phyloP scores from a whole-genome alignment of 2,113 vertebrate genomes.

The Hemicordylus capensis region DNA sequence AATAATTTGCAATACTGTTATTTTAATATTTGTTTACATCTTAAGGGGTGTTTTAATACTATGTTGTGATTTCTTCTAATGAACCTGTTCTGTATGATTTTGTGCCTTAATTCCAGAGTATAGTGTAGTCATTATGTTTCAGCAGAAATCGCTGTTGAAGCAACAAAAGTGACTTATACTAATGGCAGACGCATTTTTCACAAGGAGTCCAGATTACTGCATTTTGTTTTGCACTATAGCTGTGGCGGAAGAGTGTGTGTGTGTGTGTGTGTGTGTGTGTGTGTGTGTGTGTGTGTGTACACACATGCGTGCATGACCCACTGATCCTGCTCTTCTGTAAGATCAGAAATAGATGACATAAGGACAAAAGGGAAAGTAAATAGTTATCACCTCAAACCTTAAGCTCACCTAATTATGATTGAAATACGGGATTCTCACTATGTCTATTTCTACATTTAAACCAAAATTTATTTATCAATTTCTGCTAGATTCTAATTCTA shows the following conservation, averaged over 20 bases:
- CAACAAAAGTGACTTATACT: too few species aligned
- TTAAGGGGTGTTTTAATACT: background rate
- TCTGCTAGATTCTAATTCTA: background rate
- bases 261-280: too few species aligned
- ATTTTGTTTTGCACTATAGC: background rate
- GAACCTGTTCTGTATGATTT: background rate
- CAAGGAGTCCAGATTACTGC: background rate
- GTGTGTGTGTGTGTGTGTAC: too few species aligned
- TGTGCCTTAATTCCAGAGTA: too few species aligned
- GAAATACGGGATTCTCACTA: background rate
- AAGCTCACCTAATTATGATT: background rate
- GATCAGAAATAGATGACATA: background rate
- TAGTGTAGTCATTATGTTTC: background rate
- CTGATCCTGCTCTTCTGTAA: too few species aligned
- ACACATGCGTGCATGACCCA: background rate
- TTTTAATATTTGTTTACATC: background rate
- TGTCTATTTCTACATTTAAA: background rate
- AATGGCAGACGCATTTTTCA: background rate
- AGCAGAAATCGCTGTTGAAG: background rate
- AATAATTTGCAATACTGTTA: background rate
- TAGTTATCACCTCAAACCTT: background rate
- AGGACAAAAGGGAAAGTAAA: background rate
- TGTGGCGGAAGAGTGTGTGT: background rate
- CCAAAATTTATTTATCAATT: background rate
- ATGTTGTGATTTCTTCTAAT: background rate